Conservation (phyloP, 2,113 vertebrate genomes). For the Ammodytes marinus region DNA sequence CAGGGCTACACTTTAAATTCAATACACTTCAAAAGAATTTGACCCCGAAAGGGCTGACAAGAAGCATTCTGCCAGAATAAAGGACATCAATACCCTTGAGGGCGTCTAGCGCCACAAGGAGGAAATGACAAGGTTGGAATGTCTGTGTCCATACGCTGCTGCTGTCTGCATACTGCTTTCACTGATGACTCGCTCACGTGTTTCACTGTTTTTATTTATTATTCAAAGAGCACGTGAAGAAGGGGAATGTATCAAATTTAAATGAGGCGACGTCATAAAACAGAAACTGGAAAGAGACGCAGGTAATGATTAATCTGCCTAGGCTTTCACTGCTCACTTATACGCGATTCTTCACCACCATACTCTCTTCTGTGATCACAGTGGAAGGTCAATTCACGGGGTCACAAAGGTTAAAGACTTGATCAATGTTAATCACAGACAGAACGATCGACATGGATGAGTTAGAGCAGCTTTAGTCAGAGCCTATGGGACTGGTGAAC, state of each 20-base stretch:
- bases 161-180: neutral
- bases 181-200: neutral
- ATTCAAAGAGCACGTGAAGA: neutral
- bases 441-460: conserved; percentile 48
- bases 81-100: neutral
- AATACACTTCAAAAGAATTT: neutral
- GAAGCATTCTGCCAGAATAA: neutral
- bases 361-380: neutral
- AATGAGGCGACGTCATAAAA: neutral
- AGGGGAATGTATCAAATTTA: neutral
- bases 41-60: neutral
- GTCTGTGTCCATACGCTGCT: neutral
- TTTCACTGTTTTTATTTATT: too few relatives aligned
- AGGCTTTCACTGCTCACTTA: neutral
- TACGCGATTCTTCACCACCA: neutral
- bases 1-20: too few relatives aligned
- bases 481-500: conserved; percentile 12
- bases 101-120: neutral
- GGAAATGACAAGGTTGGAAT: too few relatives aligned
- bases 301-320: neutral
- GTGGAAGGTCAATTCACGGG: conserved; percentile 36
- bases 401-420: conserved; percentile 56
- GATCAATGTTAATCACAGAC: conserved; percentile 58
- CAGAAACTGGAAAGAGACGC: too few relatives aligned
- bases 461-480: conserved; percentile 12